phyloP scores from a whole-genome alignment of 2,797 vertebrate genomes.

The Darevskia mixta region DNA sequence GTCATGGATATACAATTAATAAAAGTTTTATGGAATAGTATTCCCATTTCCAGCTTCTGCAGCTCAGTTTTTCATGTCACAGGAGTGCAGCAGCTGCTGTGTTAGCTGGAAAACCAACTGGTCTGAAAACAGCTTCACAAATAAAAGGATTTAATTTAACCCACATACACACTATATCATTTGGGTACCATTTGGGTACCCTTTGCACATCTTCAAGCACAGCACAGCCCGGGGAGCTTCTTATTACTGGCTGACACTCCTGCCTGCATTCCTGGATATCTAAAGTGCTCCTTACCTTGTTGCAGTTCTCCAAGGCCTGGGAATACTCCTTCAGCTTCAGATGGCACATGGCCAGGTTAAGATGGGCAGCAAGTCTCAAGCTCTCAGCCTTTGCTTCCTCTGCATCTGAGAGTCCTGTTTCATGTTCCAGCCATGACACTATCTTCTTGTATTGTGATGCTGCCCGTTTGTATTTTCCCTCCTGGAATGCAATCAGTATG shows the following conservation, averaged over 20 bases:
- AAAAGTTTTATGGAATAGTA: background rate
- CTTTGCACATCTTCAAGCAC: background rate
- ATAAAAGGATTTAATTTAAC: too few relatives aligned
- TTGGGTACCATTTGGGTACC: background rate
- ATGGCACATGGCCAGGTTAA: constrained; percentile 96
- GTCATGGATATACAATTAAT: background rate
- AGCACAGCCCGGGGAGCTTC: background rate
- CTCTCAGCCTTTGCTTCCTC: constrained; percentile 85
- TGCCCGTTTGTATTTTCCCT: constrained; percentile 92
- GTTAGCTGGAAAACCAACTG: background rate
- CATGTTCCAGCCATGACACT: constrained; percentile 93
- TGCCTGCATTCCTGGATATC: background rate
- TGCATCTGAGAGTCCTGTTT: constrained; percentile 84
- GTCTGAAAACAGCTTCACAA: too few relatives aligned
- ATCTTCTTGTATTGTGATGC: constrained; percentile 95
- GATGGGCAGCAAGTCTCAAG: constrained; percentile 90
- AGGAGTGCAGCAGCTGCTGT: background rate
- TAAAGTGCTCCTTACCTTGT: constrained; percentile 85
- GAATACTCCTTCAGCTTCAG: constrained; percentile 91
- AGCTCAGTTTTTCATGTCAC: background rate
- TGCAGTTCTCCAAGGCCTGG: constrained; percentile 89
- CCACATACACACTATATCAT: background rate
- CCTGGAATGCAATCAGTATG: constrained; percentile 76
- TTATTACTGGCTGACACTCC: background rate
- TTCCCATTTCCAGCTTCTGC: background rate